phyloP scores from a whole-genome alignment of 1,140 invertebrate species.

The Formica selysi region DNA sequence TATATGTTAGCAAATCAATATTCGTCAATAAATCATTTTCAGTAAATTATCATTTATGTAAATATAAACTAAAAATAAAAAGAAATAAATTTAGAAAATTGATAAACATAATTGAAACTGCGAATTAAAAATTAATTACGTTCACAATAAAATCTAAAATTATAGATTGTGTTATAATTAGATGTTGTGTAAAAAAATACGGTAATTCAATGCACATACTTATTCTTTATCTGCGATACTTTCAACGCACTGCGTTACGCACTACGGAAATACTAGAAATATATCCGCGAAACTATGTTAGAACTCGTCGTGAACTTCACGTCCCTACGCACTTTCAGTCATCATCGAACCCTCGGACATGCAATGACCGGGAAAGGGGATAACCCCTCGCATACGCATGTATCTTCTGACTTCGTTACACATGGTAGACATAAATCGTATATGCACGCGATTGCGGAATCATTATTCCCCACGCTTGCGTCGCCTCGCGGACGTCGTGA shows the following conservation, averaged over 20 bases:
- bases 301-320: not conserved
- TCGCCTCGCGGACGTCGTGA: not conserved
- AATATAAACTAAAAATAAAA: constrained; percentile 15
- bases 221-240: not conserved
- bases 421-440: not conserved
- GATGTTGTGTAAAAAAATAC: not conserved
- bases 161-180: not conserved
- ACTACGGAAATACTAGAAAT: not conserved
- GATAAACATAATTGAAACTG: not conserved
- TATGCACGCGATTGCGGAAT: constrained; percentile 19
- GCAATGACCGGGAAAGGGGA: constrained; percentile 4
- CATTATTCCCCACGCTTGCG: constrained; percentile 62
- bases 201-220: not conserved
- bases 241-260: constrained; percentile 7
- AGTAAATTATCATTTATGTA: not conserved
- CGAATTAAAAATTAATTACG: not conserved
- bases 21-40: not conserved
- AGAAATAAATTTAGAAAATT: not conserved
- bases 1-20: constrained; percentile 3
- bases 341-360: constrained; percentile 14
- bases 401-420: not conserved
- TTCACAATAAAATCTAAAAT: not conserved
- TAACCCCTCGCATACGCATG: not conserved
- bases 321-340: constrained; percentile 6
- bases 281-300: constrained; percentile 20